These are phyloP conservation scores for Acronicta psi DNA, from an alignment of 2,888 invertebrate genomes.

Conservation along the genomic window DNA sequence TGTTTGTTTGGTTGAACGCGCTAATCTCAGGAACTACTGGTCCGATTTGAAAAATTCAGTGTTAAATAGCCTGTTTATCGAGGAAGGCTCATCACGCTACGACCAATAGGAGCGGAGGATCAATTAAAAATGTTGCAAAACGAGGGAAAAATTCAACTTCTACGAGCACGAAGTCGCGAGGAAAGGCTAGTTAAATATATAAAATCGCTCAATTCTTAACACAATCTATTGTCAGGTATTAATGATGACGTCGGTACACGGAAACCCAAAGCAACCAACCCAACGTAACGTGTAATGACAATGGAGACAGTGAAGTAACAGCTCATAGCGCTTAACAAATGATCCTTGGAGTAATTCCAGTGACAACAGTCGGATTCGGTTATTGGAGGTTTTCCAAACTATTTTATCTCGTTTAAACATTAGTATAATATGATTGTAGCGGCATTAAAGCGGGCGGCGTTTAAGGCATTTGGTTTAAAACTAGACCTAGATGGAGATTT, in stretches of 20 bases:
- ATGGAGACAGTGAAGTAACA: slow-evolving; percentile 49
- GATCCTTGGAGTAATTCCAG: slow-evolving; percentile 46
- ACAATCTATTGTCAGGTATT: slow-evolving; percentile 8
- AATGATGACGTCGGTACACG: slow-evolving; percentile 13
- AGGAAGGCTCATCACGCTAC: no score
- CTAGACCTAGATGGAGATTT: not conserved
- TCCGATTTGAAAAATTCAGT: no score
- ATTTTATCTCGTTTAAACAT: slow-evolving; percentile 42
- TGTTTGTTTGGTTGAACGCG: no score
- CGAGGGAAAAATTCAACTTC: no score
- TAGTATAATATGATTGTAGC: slow-evolving; percentile 33
- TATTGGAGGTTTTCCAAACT: slow-evolving; percentile 58
- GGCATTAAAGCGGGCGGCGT: slow-evolving; percentile 21
- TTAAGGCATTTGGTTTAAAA: slow-evolving; percentile 2
- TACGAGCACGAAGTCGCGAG: no score
- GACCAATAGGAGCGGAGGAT: no score
- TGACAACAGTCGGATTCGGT: slow-evolving; percentile 55
- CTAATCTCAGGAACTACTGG: no score
- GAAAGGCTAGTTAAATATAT: no score
- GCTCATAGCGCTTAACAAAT: slow-evolving; percentile 57
- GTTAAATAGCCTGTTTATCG: no score
- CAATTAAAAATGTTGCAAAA: no score
- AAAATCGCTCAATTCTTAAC: slow-evolving; percentile 6
- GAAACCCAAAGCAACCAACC: slow-evolving; percentile 34
- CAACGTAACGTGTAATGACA: slow-evolving; percentile 45